Base-by-base conservation (phyloP, 2,888 invertebrate genomes). In the Eurytoma adleriae region DNA sequence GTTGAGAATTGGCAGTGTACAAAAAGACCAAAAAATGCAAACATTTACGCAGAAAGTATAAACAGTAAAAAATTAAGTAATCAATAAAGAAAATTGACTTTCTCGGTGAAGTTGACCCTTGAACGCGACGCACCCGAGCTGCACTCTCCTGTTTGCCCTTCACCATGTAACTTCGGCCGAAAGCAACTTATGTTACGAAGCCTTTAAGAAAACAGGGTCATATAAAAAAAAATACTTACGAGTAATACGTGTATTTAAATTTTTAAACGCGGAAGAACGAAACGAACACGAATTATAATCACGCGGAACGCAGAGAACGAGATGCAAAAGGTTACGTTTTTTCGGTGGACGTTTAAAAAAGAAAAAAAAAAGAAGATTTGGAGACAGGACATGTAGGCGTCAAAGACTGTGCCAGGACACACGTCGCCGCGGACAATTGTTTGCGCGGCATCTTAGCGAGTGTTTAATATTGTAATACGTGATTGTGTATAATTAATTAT, bases 201-300 rank as follows among this genome's bases (percentile, higher is more conserved):
- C 89, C 89, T 89, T 89, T 86, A 88, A 85, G 86, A 88, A 81
- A 89, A 89, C 89, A 89, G 89, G 89, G 89, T 89, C 87, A 86
- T 87, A 87, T 71, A 75, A 71, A 81, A 75, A 81, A 75, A 57
- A 78, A 83, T 87, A 89, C 86, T 88, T 88, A 89, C 86, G 86
- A 87, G 85, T 88, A 86, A 87, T 87, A 86, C 86, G 85, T 86
- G 86, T 89, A 88, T 87, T 87, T 86, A 86, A 88, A 87, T 86
- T 87, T 86, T 87, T 84, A 84, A 71, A 85, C 84, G 83, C 83
- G 61, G 40, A 68, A 78, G 20, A 72, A 40, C 7, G 40, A 40
- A 68, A 59, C 20, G 71, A 40, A 80, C 54, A 67, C 76, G 71
- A 80, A 79, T 67, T 80, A 80, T 72, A 48, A 62, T 57, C 56